Percentiles rank a stretch among this genome's conserved stretches.
These are phyloP conservation scores for Eucera pruinosa DNA, from an alignment of 2,888 invertebrate species.

Conservation along the genomic window DNA sequence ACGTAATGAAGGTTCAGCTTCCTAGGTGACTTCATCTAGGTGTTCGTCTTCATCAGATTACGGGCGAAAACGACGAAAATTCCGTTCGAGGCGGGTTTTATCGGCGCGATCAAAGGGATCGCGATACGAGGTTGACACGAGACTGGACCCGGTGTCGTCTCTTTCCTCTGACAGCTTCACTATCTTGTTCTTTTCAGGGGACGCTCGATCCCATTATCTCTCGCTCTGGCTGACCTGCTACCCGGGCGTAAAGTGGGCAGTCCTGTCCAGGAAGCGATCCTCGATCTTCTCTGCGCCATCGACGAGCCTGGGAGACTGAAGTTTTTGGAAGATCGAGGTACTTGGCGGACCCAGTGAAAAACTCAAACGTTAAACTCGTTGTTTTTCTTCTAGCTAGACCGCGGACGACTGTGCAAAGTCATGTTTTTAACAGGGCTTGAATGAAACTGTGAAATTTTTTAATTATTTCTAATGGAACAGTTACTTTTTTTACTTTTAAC, in stretches of 20 bases:
- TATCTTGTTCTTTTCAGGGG: constrained; percentile 66
- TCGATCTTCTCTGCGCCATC: constrained; percentile 74
- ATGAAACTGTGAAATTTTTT: too few relatives aligned
- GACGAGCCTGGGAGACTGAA: too few relatives aligned
- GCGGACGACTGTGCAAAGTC: too few relatives aligned
- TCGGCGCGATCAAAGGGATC: constrained; percentile 66
- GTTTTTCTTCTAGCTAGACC: neutral
- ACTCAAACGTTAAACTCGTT: neutral
- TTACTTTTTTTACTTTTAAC: too few relatives aligned
- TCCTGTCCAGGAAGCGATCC: constrained; percentile 76
- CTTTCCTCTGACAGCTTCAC: constrained; percentile 80
- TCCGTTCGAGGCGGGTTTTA: constrained; percentile 42
- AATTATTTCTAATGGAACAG: too few relatives aligned
- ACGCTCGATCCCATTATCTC: constrained; percentile 74
- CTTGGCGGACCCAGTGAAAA: constrained; percentile 9
- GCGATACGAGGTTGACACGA: constrained; percentile 62
- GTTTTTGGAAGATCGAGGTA: constrained; percentile 66
- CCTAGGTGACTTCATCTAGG: neutral
- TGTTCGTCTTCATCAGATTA: constrained; percentile 51
- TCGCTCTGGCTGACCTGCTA: constrained; percentile 68
- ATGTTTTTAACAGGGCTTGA: too few relatives aligned
- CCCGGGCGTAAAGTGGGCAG: constrained; percentile 74
- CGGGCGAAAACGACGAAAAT: constrained; percentile 38
- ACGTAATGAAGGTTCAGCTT: constrained; percentile 12
- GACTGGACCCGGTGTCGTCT: constrained; percentile 71